These are phyloP conservation scores for Cydia strobilella DNA, from an alignment of 1,140 invertebrate genomes.

Conservation along the genomic window DNA sequence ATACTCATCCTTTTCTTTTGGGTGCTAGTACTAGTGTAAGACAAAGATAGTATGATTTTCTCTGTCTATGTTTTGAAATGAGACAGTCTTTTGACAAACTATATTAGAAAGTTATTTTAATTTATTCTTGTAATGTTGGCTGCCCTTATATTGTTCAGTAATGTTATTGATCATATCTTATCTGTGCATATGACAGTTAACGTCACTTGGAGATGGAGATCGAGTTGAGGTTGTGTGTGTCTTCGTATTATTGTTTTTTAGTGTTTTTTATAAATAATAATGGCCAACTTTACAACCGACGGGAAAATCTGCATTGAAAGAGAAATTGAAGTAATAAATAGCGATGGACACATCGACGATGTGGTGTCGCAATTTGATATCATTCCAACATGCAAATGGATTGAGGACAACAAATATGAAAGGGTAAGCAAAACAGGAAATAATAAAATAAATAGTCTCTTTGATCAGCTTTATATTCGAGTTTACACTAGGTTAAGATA, in stretches of 20 bases:
- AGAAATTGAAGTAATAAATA: conserved; percentile 46
- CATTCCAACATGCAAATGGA: conserved; percentile 82
- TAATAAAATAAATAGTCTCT: not conserved
- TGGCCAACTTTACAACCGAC: conserved; percentile 70
- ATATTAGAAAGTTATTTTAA: too few relatives aligned
- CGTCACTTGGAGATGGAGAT: not conserved
- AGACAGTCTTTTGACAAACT: too few relatives aligned
- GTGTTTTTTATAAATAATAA: conserved; percentile 40
- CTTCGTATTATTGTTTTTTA: conserved; percentile 5
- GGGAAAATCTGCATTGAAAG: conserved; percentile 69
- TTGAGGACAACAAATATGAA: conserved; percentile 82
- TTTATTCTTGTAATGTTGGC: not conserved
- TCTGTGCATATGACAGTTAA: not conserved
- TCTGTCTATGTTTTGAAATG: too few relatives aligned
- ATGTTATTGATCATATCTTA: not conserved
- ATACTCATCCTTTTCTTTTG: too few relatives aligned
- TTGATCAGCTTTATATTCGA: not conserved
- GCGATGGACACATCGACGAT: conserved; percentile 47
- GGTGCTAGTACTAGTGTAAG: too few relatives aligned
- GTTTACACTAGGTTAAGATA: conserved; percentile 2
- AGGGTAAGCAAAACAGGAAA: conserved; percentile 80
- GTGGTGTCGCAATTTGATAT: conserved; percentile 56
- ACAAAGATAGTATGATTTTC: too few relatives aligned
- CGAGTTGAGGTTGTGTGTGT: not conserved
- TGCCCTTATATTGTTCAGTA: not conserved